These are phyloP conservation scores for Xiphydria camelus DNA, from an alignment of 2,888 invertebrate species.

Conservation along the genomic window DNA sequence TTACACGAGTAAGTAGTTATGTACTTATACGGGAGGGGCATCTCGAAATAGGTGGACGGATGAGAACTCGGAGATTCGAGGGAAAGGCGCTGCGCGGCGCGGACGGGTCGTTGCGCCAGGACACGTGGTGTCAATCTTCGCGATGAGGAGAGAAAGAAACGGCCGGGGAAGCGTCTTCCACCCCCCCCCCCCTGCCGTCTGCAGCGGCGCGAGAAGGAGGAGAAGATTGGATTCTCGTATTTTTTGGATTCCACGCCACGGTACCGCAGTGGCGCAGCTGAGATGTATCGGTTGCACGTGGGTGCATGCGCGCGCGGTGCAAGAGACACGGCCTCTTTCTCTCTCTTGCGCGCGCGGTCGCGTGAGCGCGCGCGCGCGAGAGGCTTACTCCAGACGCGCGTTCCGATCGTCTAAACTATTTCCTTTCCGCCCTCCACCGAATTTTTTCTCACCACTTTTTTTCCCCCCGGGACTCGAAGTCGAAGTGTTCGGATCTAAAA, in stretches of 20 bases:
- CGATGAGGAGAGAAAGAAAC: conserved; percentile 21
- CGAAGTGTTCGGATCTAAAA: conserved; percentile 49
- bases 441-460: conserved; percentile 19
- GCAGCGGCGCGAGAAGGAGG: no score
- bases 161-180: conserved; percentile 5
- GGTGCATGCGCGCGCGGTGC: conserved; percentile 28
- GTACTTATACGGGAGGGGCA: no score
- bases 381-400: conserved; percentile 15
- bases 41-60: no score
- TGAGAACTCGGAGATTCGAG: not conserved
- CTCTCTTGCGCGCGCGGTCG: not conserved
- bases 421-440: conserved; percentile 27
- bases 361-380: not conserved
- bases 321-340: no score
- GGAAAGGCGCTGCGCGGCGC: not conserved
- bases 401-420: conserved; percentile 46
- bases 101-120: conserved; percentile 2
- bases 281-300: conserved; percentile 54
- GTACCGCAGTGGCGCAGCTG: conserved; percentile 34
- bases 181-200: no score
- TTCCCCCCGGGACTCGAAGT: conserved; percentile 20
- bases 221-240: conserved; percentile 35
- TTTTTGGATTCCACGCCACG: conserved; percentile 22
- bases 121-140: conserved; percentile 43
- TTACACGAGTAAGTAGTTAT: no score